Percentiles rank a stretch among this genome's conserved stretches.
phyloP scores from a whole-genome alignment of 2,113 vertebrate genomes.

The Capreolus pygargus region DNA sequence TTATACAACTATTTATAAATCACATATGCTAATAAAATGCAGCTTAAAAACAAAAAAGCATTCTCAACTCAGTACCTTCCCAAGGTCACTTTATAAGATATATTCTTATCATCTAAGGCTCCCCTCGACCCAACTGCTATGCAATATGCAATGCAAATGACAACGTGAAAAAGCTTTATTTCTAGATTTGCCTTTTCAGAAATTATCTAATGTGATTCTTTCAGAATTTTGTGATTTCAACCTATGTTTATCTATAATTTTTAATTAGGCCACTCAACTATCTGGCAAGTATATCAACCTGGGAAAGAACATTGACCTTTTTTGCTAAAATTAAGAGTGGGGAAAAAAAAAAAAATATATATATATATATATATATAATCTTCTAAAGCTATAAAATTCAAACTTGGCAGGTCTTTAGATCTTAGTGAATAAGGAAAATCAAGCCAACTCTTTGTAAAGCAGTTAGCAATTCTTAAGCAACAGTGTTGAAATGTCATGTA shows the following conservation, averaged over 20 bases:
- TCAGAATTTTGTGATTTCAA: not conserved
- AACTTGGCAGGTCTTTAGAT: not conserved
- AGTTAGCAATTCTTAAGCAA: conserved; percentile 7
- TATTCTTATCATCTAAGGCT: not conserved
- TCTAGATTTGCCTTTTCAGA: not conserved
- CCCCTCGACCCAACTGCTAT: not conserved
- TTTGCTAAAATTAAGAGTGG: not conserved
- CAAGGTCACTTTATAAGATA: not conserved
- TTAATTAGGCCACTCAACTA: not conserved
- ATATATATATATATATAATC: not conserved
- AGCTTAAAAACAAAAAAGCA: not conserved
- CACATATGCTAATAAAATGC: not conserved
- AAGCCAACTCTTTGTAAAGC: not conserved
- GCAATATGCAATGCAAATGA: not conserved
- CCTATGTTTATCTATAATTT: not conserved
- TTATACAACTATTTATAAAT: not conserved
- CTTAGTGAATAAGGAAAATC: not conserved
- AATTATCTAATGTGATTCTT: not conserved
- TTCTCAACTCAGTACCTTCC: not conserved
- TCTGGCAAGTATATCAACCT: not conserved
- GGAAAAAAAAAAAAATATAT: not conserved
- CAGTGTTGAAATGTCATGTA: not conserved
- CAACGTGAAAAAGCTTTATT: not conserved
- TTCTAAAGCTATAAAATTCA: conserved; percentile 19
- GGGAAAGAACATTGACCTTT: not conserved